Conservation (phyloP, 2,797 vertebrate genomes). For the Gobio occitaniae region DNA sequence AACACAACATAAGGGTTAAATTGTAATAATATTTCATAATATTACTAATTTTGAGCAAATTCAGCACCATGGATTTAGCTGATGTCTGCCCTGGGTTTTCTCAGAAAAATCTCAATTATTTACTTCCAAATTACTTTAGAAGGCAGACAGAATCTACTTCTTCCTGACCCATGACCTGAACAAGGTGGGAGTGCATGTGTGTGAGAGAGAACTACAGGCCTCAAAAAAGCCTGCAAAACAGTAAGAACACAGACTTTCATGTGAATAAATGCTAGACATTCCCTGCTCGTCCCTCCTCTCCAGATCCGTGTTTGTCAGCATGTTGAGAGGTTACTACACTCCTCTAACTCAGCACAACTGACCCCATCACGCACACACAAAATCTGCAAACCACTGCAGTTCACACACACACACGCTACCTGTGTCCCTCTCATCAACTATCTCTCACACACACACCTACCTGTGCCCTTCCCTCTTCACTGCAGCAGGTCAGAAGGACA, state of each 20-base stretch:
- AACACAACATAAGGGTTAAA: background rate
- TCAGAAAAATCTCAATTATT: background rate
- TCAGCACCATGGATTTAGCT: background rate
- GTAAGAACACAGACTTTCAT: background rate
- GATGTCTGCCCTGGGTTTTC: background rate
- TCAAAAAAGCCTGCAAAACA: background rate
- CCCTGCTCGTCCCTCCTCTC: conserved; percentile 6
- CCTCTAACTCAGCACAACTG: conserved; percentile 48
- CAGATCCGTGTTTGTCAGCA: conserved; percentile 46
- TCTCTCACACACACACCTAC: conserved; percentile 61
- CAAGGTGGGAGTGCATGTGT: background rate
- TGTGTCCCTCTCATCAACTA: conserved; percentile 39
- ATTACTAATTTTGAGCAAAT: background rate
- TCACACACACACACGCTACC: conserved; percentile 65
- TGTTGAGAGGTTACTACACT: conserved; percentile 52
- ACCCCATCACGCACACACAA: conserved; percentile 60
- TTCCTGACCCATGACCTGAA: background rate
- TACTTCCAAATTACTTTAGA: background rate
- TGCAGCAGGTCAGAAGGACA: conserved; percentile 38
- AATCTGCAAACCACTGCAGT: conserved; percentile 69
- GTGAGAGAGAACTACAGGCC: background rate
- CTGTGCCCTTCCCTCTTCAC: conserved; percentile 34
- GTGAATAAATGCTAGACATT: conserved; percentile 34
- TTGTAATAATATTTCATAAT: background rate
- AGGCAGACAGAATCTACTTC: background rate